These are phyloP conservation scores for Hypocryptadius cinnamomeus DNA, from an alignment of 2,113 vertebrate genomes.

Conservation along the genomic window DNA sequence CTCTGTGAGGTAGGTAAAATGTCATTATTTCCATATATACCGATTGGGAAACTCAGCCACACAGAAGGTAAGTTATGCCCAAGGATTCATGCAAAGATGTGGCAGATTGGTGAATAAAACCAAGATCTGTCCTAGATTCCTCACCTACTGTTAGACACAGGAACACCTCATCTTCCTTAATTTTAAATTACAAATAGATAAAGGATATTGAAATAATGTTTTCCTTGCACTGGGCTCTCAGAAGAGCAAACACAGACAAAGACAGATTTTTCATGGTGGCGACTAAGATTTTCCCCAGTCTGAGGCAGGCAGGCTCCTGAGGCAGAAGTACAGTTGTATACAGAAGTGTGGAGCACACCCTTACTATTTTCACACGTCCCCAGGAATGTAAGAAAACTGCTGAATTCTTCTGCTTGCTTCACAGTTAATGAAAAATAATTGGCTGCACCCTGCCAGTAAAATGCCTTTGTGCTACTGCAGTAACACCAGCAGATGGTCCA, in stretches of 20 bases:
- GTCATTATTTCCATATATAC: neutral
- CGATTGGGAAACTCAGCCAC: constrained; percentile 8
- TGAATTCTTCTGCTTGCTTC: neutral
- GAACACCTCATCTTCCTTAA: neutral
- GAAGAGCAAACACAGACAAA: neutral
- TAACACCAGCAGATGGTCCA: constrained; percentile 3
- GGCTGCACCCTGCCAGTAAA: neutral
- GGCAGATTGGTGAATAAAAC: neutral
- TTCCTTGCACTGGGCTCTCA: neutral
- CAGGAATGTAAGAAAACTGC: neutral
- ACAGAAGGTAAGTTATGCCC: constrained; percentile 1
- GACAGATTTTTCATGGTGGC: neutral
- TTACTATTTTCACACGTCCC: neutral
- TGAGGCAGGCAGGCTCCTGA: neutral
- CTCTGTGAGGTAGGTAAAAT: constrained; percentile 55
- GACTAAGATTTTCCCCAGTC: neutral
- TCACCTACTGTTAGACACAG: neutral
- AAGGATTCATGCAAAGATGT: neutral
- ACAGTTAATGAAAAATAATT: neutral
- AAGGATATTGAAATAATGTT: neutral
- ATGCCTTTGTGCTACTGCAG: neutral
- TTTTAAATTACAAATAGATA: neutral
- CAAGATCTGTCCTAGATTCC: neutral
- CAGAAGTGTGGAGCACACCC: neutral
- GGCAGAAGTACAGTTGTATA: neutral